These are phyloP conservation scores for Corticium candelabrum DNA, from an alignment of 37 sponge, comb jelly and placozoan genomes.

Conservation along the genomic window DNA sequence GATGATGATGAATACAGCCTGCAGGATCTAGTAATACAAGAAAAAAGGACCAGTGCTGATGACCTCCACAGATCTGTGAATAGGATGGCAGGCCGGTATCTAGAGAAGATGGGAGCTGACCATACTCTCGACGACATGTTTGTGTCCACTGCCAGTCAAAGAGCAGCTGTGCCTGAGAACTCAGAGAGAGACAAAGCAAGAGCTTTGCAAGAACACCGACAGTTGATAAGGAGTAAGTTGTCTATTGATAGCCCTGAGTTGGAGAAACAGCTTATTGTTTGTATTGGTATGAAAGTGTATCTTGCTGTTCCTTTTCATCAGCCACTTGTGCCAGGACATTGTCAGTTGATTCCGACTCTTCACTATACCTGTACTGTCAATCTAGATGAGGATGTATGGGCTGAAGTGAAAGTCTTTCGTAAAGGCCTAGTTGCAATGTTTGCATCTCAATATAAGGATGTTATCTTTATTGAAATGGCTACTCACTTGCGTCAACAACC, in stretches of 20 bases:
- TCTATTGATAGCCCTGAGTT: conserved; percentile 47
- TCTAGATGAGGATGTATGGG: conserved; percentile 85
- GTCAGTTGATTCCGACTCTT: conserved; percentile 54
- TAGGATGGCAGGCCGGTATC: conserved; percentile 37
- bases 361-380: conserved; percentile 42
- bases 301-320: conserved; percentile 52
- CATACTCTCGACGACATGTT: conserved; percentile 77
- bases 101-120: conserved; percentile 21
- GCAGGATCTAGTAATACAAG: conserved; percentile 34
- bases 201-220: conserved; percentile 9
- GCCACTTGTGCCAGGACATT: conserved; percentile 72
- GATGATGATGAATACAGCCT: conserved; percentile 58
- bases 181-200: conserved; percentile 9
- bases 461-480: conserved; percentile 68
- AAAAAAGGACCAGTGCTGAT: conserved; percentile 45
- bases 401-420: conserved; percentile 42
- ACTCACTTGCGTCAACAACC: conserved; percentile 13
- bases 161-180: conserved; percentile 19
- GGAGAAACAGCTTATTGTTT: conserved; percentile 54
- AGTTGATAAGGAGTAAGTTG: conserved; percentile 21
- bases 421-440: conserved; percentile 74
- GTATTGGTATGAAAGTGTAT: conserved; percentile 64
- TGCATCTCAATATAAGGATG: conserved; percentile 39
- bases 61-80: conserved; percentile 53
- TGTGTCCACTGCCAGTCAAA: conserved; percentile 33